Evolutionary conservation across 2,888 invertebrate genomes (phyloP), one percentile per base, ranked within the genome.

Genomic region (Trissolcus brochymenae): DNA sequence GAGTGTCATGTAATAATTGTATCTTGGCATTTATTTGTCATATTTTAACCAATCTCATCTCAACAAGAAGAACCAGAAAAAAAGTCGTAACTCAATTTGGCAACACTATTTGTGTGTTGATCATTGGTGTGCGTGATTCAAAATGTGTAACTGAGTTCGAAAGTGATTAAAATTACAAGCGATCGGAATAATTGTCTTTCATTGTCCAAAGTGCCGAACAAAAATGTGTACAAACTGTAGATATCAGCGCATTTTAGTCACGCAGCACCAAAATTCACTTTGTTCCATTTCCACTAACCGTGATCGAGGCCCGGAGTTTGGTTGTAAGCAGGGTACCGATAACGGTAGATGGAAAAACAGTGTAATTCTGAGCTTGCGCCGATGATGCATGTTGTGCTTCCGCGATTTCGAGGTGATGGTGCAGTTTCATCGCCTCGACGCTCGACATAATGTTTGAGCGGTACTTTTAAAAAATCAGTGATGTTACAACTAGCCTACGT

Each of bases 371-470:
- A 89, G 89, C 89, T 88, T 89, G 89, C 88, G 89, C 88, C 89
- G 89, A 88, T 88, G 89, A 89, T 89, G 89, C 88, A 88, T 89
- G 88, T 87, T 89, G 87, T 88, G 88, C 88, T 88, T 86, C 85
- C 85, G 86, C 87, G 87, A 87, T 82, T 85, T 84, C 84, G 87
- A 86, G 87, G 87, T 88, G 86, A 87, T 87, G 87, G 87, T 87
- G 82, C 84, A 81, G 83, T 84, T 85, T 87, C 86, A 85, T 86
- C 85, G 83, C 85, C 84, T 86, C 82, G 84, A 84, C 78, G 82
- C 83, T 84, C 81, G 82, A 79, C 79, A 82, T 78, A 81, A 83
- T 82, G 81, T 82, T 78, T 80, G 81, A 81, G 78, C 78, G 80
- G 61, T 79, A 66, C 74, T 71, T 81, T 80, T 77, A 71, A 81